Conservation (phyloP, 2,797 vertebrate species). For the Tragopan temminckii region DNA sequence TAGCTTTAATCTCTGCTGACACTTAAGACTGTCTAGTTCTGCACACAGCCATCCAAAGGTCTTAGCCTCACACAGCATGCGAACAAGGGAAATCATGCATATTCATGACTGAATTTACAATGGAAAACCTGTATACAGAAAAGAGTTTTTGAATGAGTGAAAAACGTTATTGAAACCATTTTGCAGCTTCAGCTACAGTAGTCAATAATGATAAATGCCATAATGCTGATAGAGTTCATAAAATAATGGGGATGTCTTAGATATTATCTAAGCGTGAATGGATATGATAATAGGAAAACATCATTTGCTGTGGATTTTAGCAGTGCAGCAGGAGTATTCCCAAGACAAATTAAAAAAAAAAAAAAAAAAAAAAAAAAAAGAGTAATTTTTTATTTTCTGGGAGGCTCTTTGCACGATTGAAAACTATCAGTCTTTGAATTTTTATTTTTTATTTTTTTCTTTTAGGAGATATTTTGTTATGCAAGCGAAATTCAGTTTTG, state of each 20-base stretch:
- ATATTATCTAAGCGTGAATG: conserved; percentile 57
- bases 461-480: background rate
- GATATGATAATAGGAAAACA: conserved; percentile 44
- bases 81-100: conserved; percentile 82
- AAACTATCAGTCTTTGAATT: background rate
- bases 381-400: background rate
- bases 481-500: background rate
- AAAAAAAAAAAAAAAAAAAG: background rate
- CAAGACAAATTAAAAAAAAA: background rate
- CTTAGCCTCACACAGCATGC: conserved; percentile 78
- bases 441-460: background rate
- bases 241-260: conserved; percentile 54
- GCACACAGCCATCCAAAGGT: conserved; percentile 57
- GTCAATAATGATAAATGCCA: conserved; percentile 66
- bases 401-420: background rate
- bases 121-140: conserved; percentile 43
- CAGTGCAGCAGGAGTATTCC: background rate
- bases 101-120: conserved; percentile 79
- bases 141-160: conserved; percentile 40
- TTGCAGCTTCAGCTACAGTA: conserved; percentile 62
- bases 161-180: conserved; percentile 59
- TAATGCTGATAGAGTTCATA: conserved; percentile 48
- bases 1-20: conserved; percentile 80
- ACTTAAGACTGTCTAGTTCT: conserved; percentile 67
- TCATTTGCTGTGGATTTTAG: conserved; percentile 13